Evolutionary conservation across 2,113 vertebrate genomes (phyloP), one percentile per base, ranked within the genome.

Genomic region (Electrona antarctica): DNA sequence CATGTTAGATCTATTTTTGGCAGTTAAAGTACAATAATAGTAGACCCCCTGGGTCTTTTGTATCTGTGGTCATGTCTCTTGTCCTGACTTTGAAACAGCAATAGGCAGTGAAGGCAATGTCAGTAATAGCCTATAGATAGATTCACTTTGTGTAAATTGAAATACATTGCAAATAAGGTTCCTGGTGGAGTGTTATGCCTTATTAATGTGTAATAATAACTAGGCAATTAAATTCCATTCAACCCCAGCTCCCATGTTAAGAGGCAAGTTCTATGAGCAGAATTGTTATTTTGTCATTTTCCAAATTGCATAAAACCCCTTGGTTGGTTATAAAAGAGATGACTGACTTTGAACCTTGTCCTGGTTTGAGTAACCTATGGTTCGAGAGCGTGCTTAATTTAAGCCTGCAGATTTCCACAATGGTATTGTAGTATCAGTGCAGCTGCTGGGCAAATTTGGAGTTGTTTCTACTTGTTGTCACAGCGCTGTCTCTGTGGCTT

Each of bases 1-100:
- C 50, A 52, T 71, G 71, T 81, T 54, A 69, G 75, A 81, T 85
- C 84, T 87, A 87, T 84, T 89, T 83, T 60, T 0, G 79, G 69
- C 63, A 9, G 28, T 73, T 64, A 15, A 60, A 7, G 73, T 69
- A 14, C 63, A 72, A 73, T 68, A 51, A 61, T 51, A 28, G 46
- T 1, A 0, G 4, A 41, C 51, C 28, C 28, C 62, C 46, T 29
- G 1, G 3, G 12, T 33, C 66, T n/a, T 21, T 49, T 73, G 60
- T 68, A 45, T 60, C 21, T 69, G n/a, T 8, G 46, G 0, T 50
- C 56, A 64, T 70, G 57, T 50, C 2, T 57, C n/a, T 9, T 70
- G 7, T 1, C 60, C 10, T 51, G 10, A 60, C 68, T 65, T 55
- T 14, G 14, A 58, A 41, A 8, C 11, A 41, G 58, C 7, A 28